phyloP scores from a whole-genome alignment of 2,797 vertebrate genomes.

The Lerista edwardsae region DNA sequence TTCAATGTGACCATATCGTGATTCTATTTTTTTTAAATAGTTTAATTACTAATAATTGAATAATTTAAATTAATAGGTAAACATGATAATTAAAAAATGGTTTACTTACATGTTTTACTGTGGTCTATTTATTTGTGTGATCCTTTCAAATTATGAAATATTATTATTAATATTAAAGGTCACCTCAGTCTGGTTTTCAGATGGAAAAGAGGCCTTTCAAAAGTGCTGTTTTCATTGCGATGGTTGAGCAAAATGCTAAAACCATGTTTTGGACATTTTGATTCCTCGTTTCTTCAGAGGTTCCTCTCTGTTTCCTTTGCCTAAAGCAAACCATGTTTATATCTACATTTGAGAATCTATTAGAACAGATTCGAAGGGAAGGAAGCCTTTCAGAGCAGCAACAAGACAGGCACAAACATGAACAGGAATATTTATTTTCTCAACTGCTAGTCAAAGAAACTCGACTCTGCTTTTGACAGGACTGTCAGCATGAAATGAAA shows the following conservation, averaged over 20 bases:
- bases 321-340: background rate
- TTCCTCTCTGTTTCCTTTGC: background rate
- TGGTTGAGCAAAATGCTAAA: background rate
- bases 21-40: too few species aligned
- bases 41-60: too few species aligned
- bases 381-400: background rate
- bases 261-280: background rate
- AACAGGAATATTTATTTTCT: background rate
- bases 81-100: too few species aligned
- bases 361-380: background rate
- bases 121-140: too few species aligned
- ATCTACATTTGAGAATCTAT: background rate
- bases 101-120: too few species aligned
- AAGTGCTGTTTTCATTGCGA: background rate
- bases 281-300: rapidly evolving
- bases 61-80: too few species aligned
- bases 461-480: background rate
- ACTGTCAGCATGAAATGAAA: conserved; percentile 43
- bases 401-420: background rate
- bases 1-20: too few species aligned
- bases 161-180: too few species aligned
- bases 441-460: background rate
- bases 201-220: conserved; percentile 2
- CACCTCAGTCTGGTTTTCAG: background rate
- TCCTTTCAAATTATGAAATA: too few species aligned